phyloP scores from a whole-genome alignment of 2,113 vertebrate species.

The Syngnathus floridae region DNA sequence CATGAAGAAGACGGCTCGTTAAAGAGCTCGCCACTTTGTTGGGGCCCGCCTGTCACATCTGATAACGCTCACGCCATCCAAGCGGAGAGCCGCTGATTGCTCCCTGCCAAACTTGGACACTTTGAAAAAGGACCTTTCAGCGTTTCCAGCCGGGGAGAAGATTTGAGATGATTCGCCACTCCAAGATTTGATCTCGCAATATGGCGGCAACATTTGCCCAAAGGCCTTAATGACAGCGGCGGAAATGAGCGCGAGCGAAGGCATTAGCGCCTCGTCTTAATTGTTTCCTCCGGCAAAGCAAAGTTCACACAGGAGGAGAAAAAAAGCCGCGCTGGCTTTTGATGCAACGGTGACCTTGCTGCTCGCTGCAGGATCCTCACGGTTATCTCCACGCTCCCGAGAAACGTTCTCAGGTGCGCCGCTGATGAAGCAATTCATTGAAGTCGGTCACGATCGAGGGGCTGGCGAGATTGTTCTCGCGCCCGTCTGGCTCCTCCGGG shows the following conservation, averaged over 20 bases:
- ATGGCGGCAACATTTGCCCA: constrained; percentile 25
- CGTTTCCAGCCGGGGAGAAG: background rate
- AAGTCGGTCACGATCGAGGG: constrained; percentile 58
- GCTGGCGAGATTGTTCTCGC: constrained; percentile 54
- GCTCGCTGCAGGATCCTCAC: constrained; percentile 52
- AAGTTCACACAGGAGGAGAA: constrained; percentile 61
- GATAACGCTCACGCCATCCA: constrained; percentile 56
- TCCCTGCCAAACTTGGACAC: constrained; percentile 41
- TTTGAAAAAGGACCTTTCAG: constrained; percentile 40
- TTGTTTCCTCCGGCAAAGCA: constrained; percentile 66
- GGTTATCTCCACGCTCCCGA: constrained; percentile 63
- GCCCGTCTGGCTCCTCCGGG: constrained; percentile 44
- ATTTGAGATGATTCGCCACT: constrained; percentile 7
- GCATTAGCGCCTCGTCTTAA: constrained; percentile 62
- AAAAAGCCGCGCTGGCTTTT: constrained; percentile 48
- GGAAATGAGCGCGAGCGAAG: constrained; percentile 45
- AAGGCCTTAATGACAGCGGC: constrained; percentile 45
- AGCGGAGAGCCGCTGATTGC: constrained; percentile 47
- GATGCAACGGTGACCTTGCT: constrained; percentile 71
- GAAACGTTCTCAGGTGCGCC: constrained; percentile 63
- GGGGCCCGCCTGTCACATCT: constrained; percentile 62
- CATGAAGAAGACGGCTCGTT: constrained; percentile 55
- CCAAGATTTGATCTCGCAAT: constrained; percentile 21
- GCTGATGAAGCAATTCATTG: constrained; percentile 68
- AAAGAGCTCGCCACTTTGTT: constrained; percentile 62